Base-by-base conservation (phyloP, 2,888 invertebrate genomes). In the Trichogramma dendrolimi region DNA sequence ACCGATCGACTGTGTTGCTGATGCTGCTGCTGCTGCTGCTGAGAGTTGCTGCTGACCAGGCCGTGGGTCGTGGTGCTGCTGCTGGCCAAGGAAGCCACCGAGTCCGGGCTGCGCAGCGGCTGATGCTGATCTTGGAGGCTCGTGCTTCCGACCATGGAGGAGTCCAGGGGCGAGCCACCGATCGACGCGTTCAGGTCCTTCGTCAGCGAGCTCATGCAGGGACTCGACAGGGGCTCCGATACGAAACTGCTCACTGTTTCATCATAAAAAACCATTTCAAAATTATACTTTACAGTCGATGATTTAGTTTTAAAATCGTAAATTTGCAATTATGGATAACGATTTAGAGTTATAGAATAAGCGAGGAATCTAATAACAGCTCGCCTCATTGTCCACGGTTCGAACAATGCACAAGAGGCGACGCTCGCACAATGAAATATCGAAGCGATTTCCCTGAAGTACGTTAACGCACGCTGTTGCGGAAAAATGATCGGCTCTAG, bases 191-290 rank as follows among this genome's bases (percentile, higher is more conserved):
- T 73, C 44, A 74, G 55, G 4, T 73, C 72, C 68, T 77, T 77
- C 3, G 72, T 58, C 8, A 67, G 62, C 4, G 65, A 55, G 27
- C 69, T 68, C 72, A 75, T 71, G 64, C 76, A 75, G 11, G 67
- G 68, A 58, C 69, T 72, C 57, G 68, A 63, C 48, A 73, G 68
- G 59, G 75, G 69, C 7, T 77, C 77, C 14, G 75, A 68, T 6
- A 72, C 72, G 62, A 75, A 77, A 51, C 67, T 73, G 65, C 71
- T 72, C 58, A 73, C 77, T 77, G 71, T 4, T 27, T 27, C 58
- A 63, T 50, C 1, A 44, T 11, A 52, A 55, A 8, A 39, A 5
- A n/a, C 2, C 58, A 39, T 38, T 47, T 42, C 51, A 48, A 48
- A 56, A 40, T 46, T 10, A 48, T 57, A 27, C 27, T 27, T 2